These are phyloP conservation scores for Archaeoteleia sp. DNA, from an alignment of 2,888 invertebrate species.

Conservation along the genomic window DNA sequence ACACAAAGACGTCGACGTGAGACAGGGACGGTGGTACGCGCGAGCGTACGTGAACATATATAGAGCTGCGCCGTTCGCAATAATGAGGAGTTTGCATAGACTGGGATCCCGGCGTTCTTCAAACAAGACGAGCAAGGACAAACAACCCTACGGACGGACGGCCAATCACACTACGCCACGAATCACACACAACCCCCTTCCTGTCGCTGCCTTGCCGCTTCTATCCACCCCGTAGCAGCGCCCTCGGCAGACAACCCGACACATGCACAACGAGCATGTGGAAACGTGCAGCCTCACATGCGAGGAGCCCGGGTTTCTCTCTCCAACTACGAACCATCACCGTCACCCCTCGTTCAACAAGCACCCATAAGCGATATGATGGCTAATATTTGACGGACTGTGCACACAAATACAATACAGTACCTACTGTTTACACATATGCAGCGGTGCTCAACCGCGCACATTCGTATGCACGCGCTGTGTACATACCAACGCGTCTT, in stretches of 20 bases:
- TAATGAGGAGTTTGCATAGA: constrained; percentile 73
- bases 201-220: constrained; percentile 19
- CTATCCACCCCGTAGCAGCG: constrained; percentile 27
- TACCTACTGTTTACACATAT: constrained; percentile 62
- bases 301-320: too few species aligned
- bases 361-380: constrained; percentile 73
- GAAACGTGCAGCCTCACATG: constrained; percentile 34
- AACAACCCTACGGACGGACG: constrained; percentile 69
- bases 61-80: constrained; percentile 67
- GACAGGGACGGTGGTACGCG: constrained; percentile 23
- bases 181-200: constrained; percentile 53
- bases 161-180: constrained; percentile 67
- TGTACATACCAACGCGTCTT: constrained; percentile 39
- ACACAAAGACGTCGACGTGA: constrained; percentile 36
- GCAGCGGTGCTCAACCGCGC: constrained; percentile 65
- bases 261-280: constrained; percentile 26
- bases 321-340: constrained; percentile 43
- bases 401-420: constrained; percentile 72
- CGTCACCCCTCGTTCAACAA: constrained; percentile 67
- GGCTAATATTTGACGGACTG: constrained; percentile 73
- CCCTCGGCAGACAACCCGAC: constrained; percentile 17
- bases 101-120: constrained; percentile 71
- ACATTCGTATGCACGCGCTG: constrained; percentile 31
- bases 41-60: constrained; percentile 45
- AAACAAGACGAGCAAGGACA: constrained; percentile 71